These are phyloP conservation scores for Polypedilum pembai DNA, from an alignment of 1,140 invertebrate genomes.

Conservation along the genomic window DNA sequence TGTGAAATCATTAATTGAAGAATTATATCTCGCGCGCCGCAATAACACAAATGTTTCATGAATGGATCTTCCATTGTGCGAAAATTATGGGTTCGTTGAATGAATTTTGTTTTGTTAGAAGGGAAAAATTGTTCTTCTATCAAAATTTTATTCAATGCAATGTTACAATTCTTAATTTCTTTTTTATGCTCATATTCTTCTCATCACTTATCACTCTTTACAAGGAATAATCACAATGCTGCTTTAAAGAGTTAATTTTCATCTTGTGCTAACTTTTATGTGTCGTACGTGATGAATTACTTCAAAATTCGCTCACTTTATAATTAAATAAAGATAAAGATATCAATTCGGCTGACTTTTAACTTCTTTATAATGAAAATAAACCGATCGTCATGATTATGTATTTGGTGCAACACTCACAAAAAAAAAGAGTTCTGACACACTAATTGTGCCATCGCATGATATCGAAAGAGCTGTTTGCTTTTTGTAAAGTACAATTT, in stretches of 20 bases:
- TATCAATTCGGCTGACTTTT: neutral
- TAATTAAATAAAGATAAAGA: constrained; percentile 20
- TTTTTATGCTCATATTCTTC: too few relatives aligned
- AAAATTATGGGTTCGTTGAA: neutral
- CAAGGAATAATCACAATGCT: too few relatives aligned
- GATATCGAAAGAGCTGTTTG: neutral
- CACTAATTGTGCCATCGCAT: constrained; percentile 20
- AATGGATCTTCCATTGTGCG: neutral
- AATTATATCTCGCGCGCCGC: neutral
- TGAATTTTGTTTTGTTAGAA: too few relatives aligned
- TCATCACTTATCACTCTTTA: too few relatives aligned
- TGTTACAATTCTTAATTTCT: too few relatives aligned
- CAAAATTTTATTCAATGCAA: too few relatives aligned
- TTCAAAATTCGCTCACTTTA: neutral
- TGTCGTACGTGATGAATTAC: constrained; percentile 24
- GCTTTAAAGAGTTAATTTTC: neutral
- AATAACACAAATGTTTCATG: too few relatives aligned
- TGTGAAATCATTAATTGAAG: neutral
- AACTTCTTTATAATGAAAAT: neutral
- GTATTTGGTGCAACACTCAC: neutral
- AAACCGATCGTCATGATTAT: neutral
- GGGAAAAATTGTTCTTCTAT: too few relatives aligned
- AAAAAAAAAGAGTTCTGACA: neutral
- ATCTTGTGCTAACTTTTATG: constrained; percentile 12
- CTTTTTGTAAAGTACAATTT: neutral